These are phyloP conservation scores for Peromyscus melanophrys DNA, from an alignment of 2,797 vertebrate species.

Conservation along the genomic window DNA sequence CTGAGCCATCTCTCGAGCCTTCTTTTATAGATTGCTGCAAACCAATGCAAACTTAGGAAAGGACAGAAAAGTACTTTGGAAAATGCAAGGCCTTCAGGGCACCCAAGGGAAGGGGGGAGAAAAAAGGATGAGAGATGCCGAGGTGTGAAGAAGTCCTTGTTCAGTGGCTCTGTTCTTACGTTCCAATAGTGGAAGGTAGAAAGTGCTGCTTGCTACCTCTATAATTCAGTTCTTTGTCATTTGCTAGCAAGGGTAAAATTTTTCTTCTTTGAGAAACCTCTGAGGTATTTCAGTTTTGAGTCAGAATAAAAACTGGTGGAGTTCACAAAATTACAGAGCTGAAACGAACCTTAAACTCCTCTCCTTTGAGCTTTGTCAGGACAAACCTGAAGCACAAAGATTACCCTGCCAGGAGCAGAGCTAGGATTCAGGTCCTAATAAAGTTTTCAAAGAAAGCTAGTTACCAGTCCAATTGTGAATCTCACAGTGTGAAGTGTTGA, in stretches of 20 bases:
- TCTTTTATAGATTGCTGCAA: constrained; percentile 11
- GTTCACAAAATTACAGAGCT: constrained; percentile 49
- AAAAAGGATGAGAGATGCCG: not conserved
- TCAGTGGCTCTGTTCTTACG: not conserved
- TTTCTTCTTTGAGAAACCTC: constrained; percentile 52
- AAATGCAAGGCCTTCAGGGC: not conserved
- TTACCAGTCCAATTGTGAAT: constrained; percentile 29
- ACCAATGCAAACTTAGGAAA: constrained; percentile 14
- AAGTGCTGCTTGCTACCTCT: not conserved
- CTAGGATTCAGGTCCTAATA: constrained; percentile 4
- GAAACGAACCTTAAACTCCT: constrained; percentile 38
- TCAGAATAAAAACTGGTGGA: constrained; percentile 36
- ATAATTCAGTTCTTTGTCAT: constrained; percentile 26
- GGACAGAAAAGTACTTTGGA: not conserved
- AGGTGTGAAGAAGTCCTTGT: not conserved
- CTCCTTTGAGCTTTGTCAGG: not conserved
- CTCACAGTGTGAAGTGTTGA: constrained; percentile 53
- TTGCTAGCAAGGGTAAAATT: constrained; percentile 34
- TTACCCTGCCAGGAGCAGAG: not conserved
- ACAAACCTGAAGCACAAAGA: constrained; percentile 56
- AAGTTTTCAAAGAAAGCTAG: constrained; percentile 66
- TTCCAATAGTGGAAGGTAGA: not conserved
- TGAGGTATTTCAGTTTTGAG: constrained; percentile 51
- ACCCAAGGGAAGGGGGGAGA: not conserved
- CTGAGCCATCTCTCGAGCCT: not conserved